Conservation (phyloP, 2,888 invertebrate species). For the Sinodicranocentrus sp. region DNA sequence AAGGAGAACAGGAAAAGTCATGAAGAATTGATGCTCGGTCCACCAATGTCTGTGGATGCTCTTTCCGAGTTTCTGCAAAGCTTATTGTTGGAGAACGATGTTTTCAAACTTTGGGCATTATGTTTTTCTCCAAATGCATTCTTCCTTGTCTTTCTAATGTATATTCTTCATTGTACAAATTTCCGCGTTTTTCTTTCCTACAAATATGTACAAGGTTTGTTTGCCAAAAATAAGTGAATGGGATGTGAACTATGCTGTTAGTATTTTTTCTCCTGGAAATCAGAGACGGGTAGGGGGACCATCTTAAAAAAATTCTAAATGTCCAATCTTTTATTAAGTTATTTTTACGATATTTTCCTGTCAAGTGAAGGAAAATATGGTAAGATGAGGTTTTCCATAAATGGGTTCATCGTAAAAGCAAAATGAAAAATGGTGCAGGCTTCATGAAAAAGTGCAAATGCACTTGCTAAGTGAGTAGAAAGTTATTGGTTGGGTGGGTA, state of each 20-base stretch:
- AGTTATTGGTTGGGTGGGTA: background rate
- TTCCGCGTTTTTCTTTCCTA: background rate
- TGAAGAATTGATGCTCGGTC: constrained; percentile 52
- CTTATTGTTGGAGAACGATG: constrained; percentile 30
- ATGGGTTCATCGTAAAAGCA: background rate
- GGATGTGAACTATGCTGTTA: background rate
- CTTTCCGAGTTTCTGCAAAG: background rate
- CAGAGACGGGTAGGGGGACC: background rate
- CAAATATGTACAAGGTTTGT: background rate
- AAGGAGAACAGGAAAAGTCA: constrained; percentile 35
- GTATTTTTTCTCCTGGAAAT: background rate
- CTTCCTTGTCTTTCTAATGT: background rate
- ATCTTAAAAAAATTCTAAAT: background rate
- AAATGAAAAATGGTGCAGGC: background rate
- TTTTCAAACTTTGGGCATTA: constrained; percentile 35
- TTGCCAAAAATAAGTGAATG: background rate
- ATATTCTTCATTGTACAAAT: background rate
- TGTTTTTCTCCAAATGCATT: constrained; percentile 27
- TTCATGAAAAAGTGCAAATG: constrained; percentile 6
- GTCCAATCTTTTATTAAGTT: constrained; percentile 1
- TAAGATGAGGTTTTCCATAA: background rate
- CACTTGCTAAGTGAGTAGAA: background rate
- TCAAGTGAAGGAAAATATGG: background rate
- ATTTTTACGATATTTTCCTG: constrained; percentile 11
- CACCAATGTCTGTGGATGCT: constrained; percentile 2